Conservation (phyloP, 2,797 vertebrate species). For the Sebastes minor region DNA sequence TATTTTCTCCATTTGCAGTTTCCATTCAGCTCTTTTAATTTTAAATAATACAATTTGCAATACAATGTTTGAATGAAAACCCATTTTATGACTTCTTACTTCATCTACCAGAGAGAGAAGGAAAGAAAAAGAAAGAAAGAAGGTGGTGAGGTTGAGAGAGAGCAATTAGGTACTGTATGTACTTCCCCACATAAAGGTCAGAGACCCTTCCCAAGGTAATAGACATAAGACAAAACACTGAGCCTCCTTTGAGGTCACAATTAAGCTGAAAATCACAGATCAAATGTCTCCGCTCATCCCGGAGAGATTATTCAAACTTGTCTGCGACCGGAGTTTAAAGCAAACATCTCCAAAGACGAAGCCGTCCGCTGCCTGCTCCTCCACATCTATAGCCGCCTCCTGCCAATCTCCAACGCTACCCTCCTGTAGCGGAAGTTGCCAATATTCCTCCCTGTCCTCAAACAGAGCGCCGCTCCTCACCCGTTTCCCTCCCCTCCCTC, state of each 20-base stretch:
- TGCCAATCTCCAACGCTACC: conserved; percentile 20
- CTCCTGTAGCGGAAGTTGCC: conserved; percentile 51
- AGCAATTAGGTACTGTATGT: conserved; percentile 39
- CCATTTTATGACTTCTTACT: conserved; percentile 17
- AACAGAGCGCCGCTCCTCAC: conserved; percentile 41
- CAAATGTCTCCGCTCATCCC: conserved; percentile 35
- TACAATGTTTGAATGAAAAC: conserved; percentile 11
- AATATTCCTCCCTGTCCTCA: conserved; percentile 57
- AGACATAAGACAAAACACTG: conserved; percentile 46
- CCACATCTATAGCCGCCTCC: conserved; percentile 6
- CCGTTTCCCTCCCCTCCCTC: conserved; percentile 33
- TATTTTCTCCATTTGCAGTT: conserved; percentile 25
- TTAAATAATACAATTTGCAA: conserved; percentile 16
- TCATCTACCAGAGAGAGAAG: not conserved
- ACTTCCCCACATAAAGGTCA: conserved; percentile 56
- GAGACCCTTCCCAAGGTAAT: conserved; percentile 41
- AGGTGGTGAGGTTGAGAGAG: not conserved
- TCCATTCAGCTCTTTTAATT: conserved; percentile 11
- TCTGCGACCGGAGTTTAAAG: conserved; percentile 23
- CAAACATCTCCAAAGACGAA: conserved; percentile 26
- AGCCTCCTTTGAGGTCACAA: conserved; percentile 49
- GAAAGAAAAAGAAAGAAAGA: not conserved
- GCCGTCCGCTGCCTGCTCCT: not conserved
- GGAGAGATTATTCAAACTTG: conserved; percentile 28
- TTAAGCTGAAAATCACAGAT: conserved; percentile 45